Conservation (phyloP, 2,797 vertebrate genomes). For the Tadarida brasiliensis region DNA sequence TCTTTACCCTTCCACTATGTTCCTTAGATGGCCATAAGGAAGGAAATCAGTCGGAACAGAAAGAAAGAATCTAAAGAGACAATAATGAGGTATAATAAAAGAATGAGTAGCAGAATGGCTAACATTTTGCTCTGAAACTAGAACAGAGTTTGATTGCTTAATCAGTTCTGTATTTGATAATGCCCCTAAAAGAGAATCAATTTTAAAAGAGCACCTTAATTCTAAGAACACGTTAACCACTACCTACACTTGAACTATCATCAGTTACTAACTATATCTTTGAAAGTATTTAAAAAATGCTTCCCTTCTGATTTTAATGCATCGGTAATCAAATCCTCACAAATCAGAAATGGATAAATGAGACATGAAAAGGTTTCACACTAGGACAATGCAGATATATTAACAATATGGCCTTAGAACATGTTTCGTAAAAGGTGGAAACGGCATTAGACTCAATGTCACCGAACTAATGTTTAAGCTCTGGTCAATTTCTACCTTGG, state of each 20-base stretch:
- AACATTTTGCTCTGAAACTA: constrained; percentile 77
- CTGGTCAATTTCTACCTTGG: background rate
- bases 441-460: background rate
- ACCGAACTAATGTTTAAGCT: background rate
- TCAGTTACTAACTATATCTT: background rate
- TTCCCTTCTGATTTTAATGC: constrained; percentile 16
- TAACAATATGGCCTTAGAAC: background rate
- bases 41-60: constrained; percentile 86
- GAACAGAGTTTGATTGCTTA: constrained; percentile 64
- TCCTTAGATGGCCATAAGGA: constrained; percentile 86
- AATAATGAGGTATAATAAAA: constrained; percentile 78
- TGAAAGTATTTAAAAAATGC: constrained; percentile 26
- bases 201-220: constrained; percentile 40
- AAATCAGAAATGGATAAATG: constrained; percentile 31
- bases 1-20: constrained; percentile 87
- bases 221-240: constrained; percentile 42
- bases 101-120: constrained; percentile 78
- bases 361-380: background rate
- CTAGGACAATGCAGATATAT: background rate
- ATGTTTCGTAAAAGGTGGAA: background rate
- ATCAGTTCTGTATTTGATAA: constrained; percentile 72
- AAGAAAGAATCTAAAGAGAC: constrained; percentile 89
- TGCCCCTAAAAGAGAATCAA: background rate
- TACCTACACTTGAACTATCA: constrained; percentile 28
- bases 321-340: background rate